Evolutionary conservation across 2,888 invertebrate genomes (phyloP).

Genomic region (Ommatoiulus sabulosus): DNA sequence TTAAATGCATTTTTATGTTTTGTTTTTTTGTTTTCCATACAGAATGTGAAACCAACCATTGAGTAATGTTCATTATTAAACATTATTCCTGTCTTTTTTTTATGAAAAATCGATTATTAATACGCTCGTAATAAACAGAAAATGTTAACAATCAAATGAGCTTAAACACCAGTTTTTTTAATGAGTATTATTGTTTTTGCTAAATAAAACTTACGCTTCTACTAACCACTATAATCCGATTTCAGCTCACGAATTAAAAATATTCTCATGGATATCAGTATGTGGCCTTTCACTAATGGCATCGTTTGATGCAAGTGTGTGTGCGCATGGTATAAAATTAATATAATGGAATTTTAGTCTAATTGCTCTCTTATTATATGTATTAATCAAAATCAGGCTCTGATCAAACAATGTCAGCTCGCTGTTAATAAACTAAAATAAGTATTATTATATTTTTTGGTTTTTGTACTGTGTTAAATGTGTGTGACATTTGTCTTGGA

Average conservation of each 20-base stretch:
- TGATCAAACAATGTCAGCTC: constrained; percentile 23
- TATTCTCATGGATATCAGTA: background rate
- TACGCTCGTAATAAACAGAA: background rate
- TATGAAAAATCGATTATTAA: background rate
- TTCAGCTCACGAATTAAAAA: background rate
- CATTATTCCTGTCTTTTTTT: background rate
- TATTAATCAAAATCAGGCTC: constrained; percentile 40
- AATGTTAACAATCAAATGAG: background rate
- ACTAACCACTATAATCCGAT: background rate
- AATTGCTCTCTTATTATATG: constrained; percentile 43
- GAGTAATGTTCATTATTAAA: background rate
- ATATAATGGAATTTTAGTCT: constrained; percentile 43
- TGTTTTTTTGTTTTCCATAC: constrained; percentile 7
- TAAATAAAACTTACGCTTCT: background rate
- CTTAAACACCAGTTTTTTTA: background rate
- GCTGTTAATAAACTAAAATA: constrained; percentile 28
- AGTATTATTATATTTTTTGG: constrained; percentile 24
- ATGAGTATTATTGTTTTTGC: background rate
- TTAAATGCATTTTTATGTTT: background rate
- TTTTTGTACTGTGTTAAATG: background rate
- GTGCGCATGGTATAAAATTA: constrained; percentile 39
- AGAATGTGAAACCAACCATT: constrained; percentile 38
- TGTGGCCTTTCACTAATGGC: background rate
- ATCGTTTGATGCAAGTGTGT: constrained; percentile 25
- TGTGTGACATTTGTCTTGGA: background rate